Conservation (phyloP, 2,888 invertebrate genomes). For the Aphidius colemani region DNA sequence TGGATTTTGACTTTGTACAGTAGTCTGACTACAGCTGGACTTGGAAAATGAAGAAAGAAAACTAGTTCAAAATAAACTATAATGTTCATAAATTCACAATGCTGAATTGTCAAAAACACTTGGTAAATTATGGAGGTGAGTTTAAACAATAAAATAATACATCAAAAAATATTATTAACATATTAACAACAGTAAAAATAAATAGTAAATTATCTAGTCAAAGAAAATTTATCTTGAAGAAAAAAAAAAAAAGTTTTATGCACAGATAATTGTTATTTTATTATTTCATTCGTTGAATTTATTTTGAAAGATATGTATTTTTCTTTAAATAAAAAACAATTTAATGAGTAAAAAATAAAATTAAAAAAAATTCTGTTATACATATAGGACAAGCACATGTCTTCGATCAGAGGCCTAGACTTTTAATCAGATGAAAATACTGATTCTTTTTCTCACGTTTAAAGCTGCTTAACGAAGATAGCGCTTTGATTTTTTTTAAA, state of each 20-base stretch:
- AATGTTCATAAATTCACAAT: too few relatives aligned
- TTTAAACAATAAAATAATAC: conserved; percentile 7
- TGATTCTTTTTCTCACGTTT: conserved; percentile 39
- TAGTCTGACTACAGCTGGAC: too few relatives aligned
- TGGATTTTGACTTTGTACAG: too few relatives aligned
- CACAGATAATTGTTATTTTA: too few relatives aligned
- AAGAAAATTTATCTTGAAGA: too few relatives aligned
- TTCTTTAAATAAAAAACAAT: not conserved
- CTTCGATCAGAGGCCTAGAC: conserved; percentile 40
- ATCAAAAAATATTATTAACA: not conserved
- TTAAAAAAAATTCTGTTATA: conserved; percentile 19
- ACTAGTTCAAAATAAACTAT: too few relatives aligned
- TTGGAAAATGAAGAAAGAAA: too few relatives aligned
- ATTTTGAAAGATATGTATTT: not conserved
- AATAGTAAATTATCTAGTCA: conserved; percentile 21
- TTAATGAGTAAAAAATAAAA: conserved; percentile 14
- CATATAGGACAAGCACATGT: conserved; percentile 45
- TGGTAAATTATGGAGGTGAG: conserved; percentile 83
- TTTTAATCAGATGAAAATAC: conserved; percentile 17
- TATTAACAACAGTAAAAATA: not conserved
- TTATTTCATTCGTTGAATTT: not conserved
- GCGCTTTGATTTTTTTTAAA: too few relatives aligned
- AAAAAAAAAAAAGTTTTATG: too few relatives aligned
- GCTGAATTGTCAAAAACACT: conserved; percentile 94
- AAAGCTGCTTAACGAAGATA: too few relatives aligned